Base-by-base conservation (phyloP, 2,888 invertebrate species). In the Melanostoma mellinum region DNA sequence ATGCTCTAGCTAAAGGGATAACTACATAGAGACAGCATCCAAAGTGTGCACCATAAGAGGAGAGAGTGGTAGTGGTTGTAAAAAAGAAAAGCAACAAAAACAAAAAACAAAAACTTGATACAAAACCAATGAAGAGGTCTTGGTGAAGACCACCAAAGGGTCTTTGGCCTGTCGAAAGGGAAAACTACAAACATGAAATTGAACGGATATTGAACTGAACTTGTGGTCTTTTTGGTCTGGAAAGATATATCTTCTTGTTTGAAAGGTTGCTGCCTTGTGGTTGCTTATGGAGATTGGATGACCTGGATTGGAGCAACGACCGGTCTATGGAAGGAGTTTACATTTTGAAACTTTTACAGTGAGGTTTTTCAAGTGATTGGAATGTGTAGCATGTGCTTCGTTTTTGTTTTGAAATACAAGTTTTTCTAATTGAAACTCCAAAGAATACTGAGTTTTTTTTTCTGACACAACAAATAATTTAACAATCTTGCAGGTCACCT, bases 121-220 rank as follows among this genome's bases (percentile, higher is more conserved):
- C 42, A n/a, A 52, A 38, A 53, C 55, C 6, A 40, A 74, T 56
- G 55, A 58, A 71, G 40, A 48, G 65, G 63, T 69, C 55, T 74
- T 60, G 42, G 60, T n/a, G 46, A 75, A 55, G 67, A 68, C 68
- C 67, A 63, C 63, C 44, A 38, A 82, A 82, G 77, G 82, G 73
- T 77, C 82, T 82, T 58, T 69, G 77, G 63, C 63, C 63, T 63
- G 65, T 44, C 73, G 82, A 82, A 82, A 82, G 82, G 82, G 78
- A 82, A 82, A 81, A 77, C 77, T 67, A 61, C 53, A 74, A 80
- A 69, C 55, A 58, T 65, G 60, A 61, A 77, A 73, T 65, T 65
- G 78, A 78, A 52, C 67, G 63, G 78, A 77, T 82, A 73, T 82
- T 68, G 63, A 82, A 82, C 73, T 82, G 68, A 77, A 73, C 40